phyloP scores from a whole-genome alignment of 2,888 invertebrate genomes.

The Zeuzera pyrina region DNA sequence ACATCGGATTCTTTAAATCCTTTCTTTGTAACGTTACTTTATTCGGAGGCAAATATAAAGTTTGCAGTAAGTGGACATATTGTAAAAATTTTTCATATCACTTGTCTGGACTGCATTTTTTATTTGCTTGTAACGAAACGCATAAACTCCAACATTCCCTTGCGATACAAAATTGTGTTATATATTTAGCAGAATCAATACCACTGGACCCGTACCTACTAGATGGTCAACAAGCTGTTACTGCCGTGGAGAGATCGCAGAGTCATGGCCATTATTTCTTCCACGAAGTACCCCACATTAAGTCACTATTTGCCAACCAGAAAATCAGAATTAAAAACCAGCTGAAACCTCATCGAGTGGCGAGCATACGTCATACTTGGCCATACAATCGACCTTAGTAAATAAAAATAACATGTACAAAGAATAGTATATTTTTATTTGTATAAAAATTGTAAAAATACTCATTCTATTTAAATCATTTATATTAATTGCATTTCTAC shows the following conservation, averaged over 20 bases:
- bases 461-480: conserved; percentile 7
- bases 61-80: too few relatives aligned
- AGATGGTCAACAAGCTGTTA: conserved; percentile 71
- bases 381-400: conserved; percentile 67
- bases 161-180: too few relatives aligned
- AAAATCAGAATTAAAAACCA: conserved; percentile 72
- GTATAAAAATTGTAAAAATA: conserved; percentile 15
- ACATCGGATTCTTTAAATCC: too few relatives aligned
- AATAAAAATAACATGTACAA: conserved; percentile 5
- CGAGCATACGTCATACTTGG: conserved; percentile 75
- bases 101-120: too few relatives aligned
- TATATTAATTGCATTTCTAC: conserved; percentile 10
- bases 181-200: conserved; percentile 31
- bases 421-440: conserved; percentile 6
- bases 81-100: too few relatives aligned
- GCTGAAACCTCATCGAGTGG: conserved; percentile 72
- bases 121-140: too few relatives aligned
- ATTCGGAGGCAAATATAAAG: too few relatives aligned
- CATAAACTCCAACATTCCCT: too few relatives aligned
- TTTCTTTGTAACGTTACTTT: too few relatives aligned
- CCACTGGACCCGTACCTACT: conserved; percentile 71
- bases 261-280: conserved; percentile 75
- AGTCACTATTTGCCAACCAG: conserved; percentile 75
- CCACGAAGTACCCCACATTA: conserved; percentile 76
- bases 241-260: conserved; percentile 67